Evolutionary conservation across 1,140 invertebrate species (phyloP), one percentile per base, ranked within the genome.

Genomic region (Ceratitis capitata): DNA sequence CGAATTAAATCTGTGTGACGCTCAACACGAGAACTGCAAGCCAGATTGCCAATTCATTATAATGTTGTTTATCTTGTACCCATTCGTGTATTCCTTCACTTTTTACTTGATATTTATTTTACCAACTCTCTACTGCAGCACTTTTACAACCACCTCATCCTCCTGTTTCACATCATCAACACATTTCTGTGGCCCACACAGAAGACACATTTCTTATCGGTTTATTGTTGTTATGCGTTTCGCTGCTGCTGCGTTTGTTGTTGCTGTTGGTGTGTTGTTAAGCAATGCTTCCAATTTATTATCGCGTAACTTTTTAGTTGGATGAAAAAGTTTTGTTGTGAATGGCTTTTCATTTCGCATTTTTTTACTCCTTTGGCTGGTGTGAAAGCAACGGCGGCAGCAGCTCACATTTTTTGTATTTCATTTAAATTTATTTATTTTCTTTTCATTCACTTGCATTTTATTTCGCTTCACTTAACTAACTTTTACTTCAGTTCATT

Each of bases 261-360:
- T 78, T 78, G 69, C 45, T 78, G 69, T 78, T 78, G 69, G 42
- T 39, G 69, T 39, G 42, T 78, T 78, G 69, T 78, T 78, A 78
- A 78, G 69, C 69, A 78, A 78, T 78, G 69, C 69, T 45, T 78
- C 69, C 69, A 78, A 78, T 78, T 78, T 78, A 78, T 78, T 78
- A 78, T 78, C 69, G 69, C 69, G 69, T 78, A 78, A 78, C 69
- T 78, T 78, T 78, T 78, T 78, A 78, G 69, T 78, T 45, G 69
- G 39, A 78, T 78, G 69, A 42, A 45, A 78, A 78, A 78, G 69
- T 78, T 78, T 78, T 78, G 39, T 78, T 78, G 69, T 78, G 69
- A 78, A 78, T 78, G 42, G 69, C 69, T 78, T 78, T 78, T 78
- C 69, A 78, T 78, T 78, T 78, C 69, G 69, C 69, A 78, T 78